These are phyloP conservation scores for Drosophila neotestacea DNA, from an alignment of 2,888 invertebrate species.

Conservation along the genomic window DNA sequence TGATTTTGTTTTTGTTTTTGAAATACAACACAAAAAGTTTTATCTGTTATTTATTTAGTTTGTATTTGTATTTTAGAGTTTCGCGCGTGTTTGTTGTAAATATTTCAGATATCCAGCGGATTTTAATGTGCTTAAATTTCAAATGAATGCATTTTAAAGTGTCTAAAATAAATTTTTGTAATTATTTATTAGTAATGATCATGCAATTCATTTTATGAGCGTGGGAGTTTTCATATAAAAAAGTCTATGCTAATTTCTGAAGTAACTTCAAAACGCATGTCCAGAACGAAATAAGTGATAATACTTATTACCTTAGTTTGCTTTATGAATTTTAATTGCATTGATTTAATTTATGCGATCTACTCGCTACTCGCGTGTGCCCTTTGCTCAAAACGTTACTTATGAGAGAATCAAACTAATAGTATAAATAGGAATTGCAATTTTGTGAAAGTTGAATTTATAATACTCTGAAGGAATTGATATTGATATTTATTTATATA, in stretches of 20 bases:
- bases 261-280: conserved; percentile 27
- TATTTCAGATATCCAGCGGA: conserved; percentile 22
- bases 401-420: conserved; percentile 23
- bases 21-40: conserved; percentile 24
- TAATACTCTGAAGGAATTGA: conserved; percentile 5
- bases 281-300: conserved; percentile 17
- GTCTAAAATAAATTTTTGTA: conserved; percentile 62
- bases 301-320: conserved; percentile 23
- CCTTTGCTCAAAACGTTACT: conserved; percentile 26
- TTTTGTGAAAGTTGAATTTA: conserved; percentile 14
- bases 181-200: conserved; percentile 69
- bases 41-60: conserved; percentile 40
- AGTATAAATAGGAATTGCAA: not conserved
- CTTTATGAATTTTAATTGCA: conserved; percentile 47
- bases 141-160: conserved; percentile 62
- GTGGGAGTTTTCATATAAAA: conserved; percentile 49
- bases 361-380: conserved; percentile 41
- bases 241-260: conserved; percentile 38
- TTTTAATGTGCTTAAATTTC: conserved; percentile 38
- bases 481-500: not conserved
- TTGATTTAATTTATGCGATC: conserved; percentile 48
- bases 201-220: conserved; percentile 61
- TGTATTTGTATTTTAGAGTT: conserved; percentile 35
- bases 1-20: conserved; percentile 45
- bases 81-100: conserved; percentile 42